Evolutionary conservation across 2,113 vertebrate species (phyloP).

Genomic region (Microcebus lehilahytsara): DNA sequence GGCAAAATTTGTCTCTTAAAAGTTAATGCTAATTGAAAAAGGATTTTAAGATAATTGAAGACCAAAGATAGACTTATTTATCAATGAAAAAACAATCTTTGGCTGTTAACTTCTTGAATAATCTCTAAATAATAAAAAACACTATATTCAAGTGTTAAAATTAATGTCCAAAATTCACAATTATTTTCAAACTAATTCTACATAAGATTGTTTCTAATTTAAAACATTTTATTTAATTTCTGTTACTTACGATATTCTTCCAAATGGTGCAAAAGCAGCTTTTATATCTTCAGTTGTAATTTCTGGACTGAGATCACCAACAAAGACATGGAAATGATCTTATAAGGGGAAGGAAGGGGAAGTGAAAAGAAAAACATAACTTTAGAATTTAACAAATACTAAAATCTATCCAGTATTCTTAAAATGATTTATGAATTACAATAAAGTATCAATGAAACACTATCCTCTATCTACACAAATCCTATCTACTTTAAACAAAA

Average conservation of each 20-base stretch:
- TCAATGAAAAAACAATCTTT: slow-evolving; percentile 7
- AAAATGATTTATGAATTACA: slow-evolving; percentile 57
- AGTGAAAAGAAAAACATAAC: slow-evolving; percentile 71
- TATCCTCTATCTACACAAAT: slow-evolving; percentile 65
- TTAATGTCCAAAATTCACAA: slow-evolving; percentile 39
- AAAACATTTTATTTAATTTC: slow-evolving; percentile 45
- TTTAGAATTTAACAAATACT: slow-evolving; percentile 65
- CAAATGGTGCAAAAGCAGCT: slow-evolving; percentile 97
- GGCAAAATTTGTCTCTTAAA: slow-evolving; percentile 46
- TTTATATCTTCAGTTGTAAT: slow-evolving; percentile 99
- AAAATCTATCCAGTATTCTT: background rate
- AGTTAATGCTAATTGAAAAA: slow-evolving; percentile 39
- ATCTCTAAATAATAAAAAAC: slow-evolving; percentile 18
- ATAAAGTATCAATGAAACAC: slow-evolving; percentile 50
- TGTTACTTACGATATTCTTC: slow-evolving; percentile 97
- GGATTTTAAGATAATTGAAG: slow-evolving; percentile 36
- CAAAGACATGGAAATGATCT: slow-evolving; percentile 99
- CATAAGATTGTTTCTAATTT: slow-evolving; percentile 47
- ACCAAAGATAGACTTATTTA: slow-evolving; percentile 54
- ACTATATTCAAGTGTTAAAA: slow-evolving; percentile 49
- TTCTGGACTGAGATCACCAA: slow-evolving; percentile 99
- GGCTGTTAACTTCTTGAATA: slow-evolving; percentile 1
- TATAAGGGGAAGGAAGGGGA: slow-evolving; percentile 74
- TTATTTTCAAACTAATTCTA: slow-evolving; percentile 44
- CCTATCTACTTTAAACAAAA: slow-evolving; percentile 52